Base-by-base conservation (phyloP, 2,888 invertebrate genomes). In the Diabrotica balteata region DNA sequence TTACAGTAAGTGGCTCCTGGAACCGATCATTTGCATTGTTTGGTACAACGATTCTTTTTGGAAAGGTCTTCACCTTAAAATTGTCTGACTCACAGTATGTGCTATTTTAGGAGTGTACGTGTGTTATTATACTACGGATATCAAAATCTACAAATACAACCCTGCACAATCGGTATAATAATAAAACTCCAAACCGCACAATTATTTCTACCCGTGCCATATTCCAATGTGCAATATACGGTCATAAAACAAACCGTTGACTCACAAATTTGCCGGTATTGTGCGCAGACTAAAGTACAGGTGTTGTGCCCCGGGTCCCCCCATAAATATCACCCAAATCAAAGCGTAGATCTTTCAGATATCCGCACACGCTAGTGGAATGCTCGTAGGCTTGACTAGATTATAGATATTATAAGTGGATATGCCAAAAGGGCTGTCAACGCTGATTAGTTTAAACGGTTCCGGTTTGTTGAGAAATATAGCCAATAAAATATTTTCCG, bases 321-420 rank as follows among this genome's bases (percentile, higher is more conserved):
- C 42, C 47, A 63, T 63, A 63, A 63, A 63, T 63, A 63, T 57
- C 44, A 7, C 63, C 63, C 57, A 45, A 63, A 63, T 63, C 63
- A 11, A 63, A 63, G 11, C n/a, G 45, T 49, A 55, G 49, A 63
- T 63, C 63, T 63, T 45, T 32, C 32, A 32, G 32, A 32, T 32
- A 32, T 32, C 32, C 32, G 32, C 32, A 11, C 10, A 44, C 53
- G 61, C 45, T 32, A 42, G 11, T 57, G 43, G 11, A 47, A 47
- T 10, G 63, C 55, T 17, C 9, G 11, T 17, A 55, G 63, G 55
- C 55, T 44, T 49, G n/a, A n/a, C 22, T 59, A 60, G 54, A 63
- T 63, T 47, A 54, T 57, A 50, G 49, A 43, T 43, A 7, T 57
- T 57, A 49, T 63, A 63, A 63, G 55, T 51, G 49, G 63, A 55